Base-by-base conservation (phyloP, 2,113 vertebrate species). In the Forbesichthys agassizii region DNA sequence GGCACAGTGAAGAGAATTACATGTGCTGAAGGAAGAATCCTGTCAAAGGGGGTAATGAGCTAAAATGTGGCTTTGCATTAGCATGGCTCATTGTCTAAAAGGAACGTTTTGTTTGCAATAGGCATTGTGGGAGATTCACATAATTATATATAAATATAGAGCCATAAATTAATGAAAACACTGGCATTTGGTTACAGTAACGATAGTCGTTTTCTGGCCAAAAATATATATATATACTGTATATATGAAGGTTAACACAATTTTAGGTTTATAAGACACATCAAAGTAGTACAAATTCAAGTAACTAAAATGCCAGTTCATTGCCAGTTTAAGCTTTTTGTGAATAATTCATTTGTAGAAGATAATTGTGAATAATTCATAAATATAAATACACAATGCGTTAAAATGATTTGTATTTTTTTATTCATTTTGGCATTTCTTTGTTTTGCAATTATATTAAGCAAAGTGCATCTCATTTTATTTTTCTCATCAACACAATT, bases 361-460 rank as follows among this genome's bases (percentile, higher is more conserved):
- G 12, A 14, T 11, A 13, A 53, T 11, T n/a, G 11, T 11, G 5
- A 53, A 53, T 12, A n/a, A 14, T 11, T 53, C 51, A n/a, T 53
- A n/a, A n/a, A n/a, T 9, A 18, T 7, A 16, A 56, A 56, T 20
- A 20, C 8, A 18, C 12, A 20, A 33, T 20, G 11, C 56, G 33
- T 47, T 33, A 33, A 11, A 61, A 61, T 46, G 16, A n/a, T n/a
- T 36, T 12, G 36, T 8, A 42, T 46, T 60, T 60, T 84, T 92
- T 92, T 95, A 93, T 93, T 93, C 94, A 92, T 93, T 97, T 98
- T 96, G 95, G 95, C 95, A 96, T 98, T 95, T 96, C 94, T 96
- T 92, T 96, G 94, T 96, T 94, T 94, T 96, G 95, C 95, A 97
- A 97, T 98, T 98, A 98, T 98, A 98, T 99, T 98, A 99, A 98